A percentile compares a stretch with the other conserved stretches of the same genome.
Conservation (phyloP, 1,140 invertebrate species). For the Zophobas morio region DNA sequence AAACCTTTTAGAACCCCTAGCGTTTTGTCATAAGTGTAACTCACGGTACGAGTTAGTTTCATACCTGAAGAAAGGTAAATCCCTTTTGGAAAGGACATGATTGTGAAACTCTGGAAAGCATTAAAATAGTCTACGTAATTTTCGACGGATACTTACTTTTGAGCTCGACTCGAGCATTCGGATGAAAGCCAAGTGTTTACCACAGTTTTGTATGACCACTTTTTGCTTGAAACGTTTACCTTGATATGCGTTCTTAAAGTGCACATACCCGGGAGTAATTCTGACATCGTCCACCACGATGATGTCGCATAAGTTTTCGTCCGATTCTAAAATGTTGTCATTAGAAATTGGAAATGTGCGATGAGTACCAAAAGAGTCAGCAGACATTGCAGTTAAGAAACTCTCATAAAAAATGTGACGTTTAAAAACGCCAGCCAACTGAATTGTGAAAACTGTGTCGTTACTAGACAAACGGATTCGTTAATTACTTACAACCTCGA, state of each 20-base stretch:
- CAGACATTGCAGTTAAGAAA: too few species aligned
- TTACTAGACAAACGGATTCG: too few species aligned
- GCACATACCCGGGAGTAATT: constrained; percentile 59
- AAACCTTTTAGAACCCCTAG: too few species aligned
- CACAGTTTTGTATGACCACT: constrained; percentile 59
- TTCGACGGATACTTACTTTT: constrained; percentile 52
- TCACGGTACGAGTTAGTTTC: constrained; percentile 56
- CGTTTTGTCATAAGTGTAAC: constrained; percentile 53
- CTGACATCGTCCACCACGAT: constrained; percentile 51
- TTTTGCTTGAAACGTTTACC: constrained; percentile 54
- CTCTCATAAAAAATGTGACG: too few species aligned
- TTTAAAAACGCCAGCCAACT: too few species aligned
- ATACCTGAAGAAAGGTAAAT: constrained; percentile 62
- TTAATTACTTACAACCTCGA: too few species aligned
- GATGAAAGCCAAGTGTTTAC: constrained; percentile 56
- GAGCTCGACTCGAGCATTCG: constrained; percentile 59
- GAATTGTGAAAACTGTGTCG: too few species aligned
- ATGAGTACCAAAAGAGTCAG: too few species aligned
- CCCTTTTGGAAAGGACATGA: constrained; percentile 52
- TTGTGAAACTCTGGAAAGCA: constrained; percentile 59
- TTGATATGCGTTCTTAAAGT: constrained; percentile 61
- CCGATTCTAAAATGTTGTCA: too few species aligned
- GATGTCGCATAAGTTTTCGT: too few species aligned
- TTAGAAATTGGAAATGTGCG: too few species aligned
- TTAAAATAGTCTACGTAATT: constrained; percentile 4